These are phyloP conservation scores for Silvanus unidentatus DNA, from an alignment of 2,888 invertebrate genomes.

Conservation along the genomic window DNA sequence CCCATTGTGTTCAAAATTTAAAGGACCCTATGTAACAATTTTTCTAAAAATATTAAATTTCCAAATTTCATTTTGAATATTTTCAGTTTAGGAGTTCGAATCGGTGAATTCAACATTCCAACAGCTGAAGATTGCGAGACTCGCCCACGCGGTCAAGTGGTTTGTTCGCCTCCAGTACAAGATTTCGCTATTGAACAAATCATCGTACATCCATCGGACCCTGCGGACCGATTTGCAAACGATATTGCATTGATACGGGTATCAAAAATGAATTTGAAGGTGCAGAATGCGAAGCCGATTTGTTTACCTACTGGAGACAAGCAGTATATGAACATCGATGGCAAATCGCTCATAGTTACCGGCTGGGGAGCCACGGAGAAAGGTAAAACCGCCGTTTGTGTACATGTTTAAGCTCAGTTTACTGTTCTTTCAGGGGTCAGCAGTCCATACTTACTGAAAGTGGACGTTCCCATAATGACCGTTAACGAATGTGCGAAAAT, in stretches of 20 bases:
- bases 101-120: constrained; percentile 57
- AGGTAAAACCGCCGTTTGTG: constrained; percentile 39
- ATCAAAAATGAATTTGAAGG: constrained; percentile 33
- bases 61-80: constrained; percentile 5
- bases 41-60: constrained; percentile 3
- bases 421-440: constrained; percentile 27
- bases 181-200: constrained; percentile 50
- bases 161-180: constrained; percentile 48
- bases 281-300: constrained; percentile 45
- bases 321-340: constrained; percentile 37
- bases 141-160: constrained; percentile 27
- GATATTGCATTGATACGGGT: constrained; percentile 56
- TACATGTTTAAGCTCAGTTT: not conserved
- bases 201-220: constrained; percentile 52
- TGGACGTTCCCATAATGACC: constrained; percentile 41
- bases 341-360: constrained; percentile 54
- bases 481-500: constrained; percentile 34
- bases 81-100: constrained; percentile 53
- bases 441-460: constrained; percentile 44
- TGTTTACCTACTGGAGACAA: constrained; percentile 45
- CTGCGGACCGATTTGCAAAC: constrained; percentile 47
- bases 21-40: constrained; percentile 34
- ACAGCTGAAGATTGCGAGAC: constrained; percentile 46
- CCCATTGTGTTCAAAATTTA: constrained; percentile 50
- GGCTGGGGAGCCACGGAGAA: constrained; percentile 70